A percentile compares a stretch with the other conserved stretches of the same genome.
Conservation (phyloP, 2,113 vertebrate genomes). For the Psephotus haematonotus region DNA sequence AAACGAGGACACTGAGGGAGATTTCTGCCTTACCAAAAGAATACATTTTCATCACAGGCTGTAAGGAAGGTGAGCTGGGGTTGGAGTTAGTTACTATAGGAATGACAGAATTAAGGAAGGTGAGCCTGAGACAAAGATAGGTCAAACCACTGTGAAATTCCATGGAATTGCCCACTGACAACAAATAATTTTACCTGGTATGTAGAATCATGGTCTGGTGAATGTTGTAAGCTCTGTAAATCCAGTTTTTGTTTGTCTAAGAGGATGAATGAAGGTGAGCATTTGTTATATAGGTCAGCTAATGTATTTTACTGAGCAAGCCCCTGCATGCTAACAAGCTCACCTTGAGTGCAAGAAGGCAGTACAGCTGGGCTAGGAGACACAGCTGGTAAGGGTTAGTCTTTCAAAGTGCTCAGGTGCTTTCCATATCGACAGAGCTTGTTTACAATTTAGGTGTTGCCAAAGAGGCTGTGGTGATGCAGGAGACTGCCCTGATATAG, state of each 20-base stretch:
- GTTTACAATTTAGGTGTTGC: neutral
- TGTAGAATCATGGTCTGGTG: neutral
- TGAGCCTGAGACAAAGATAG: neutral
- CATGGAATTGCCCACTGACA: accelerated
- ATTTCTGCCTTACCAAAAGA: neutral
- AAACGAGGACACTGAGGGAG: neutral
- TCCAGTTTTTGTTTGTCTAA: neutral
- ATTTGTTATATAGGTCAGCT: neutral
- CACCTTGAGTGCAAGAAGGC: neutral
- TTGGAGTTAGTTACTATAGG: neutral
- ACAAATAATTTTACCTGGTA: neutral
- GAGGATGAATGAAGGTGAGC: neutral
- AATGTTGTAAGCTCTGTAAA: neutral
- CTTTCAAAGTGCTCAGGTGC: neutral
- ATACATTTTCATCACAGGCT: neutral
- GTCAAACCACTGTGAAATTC: neutral
- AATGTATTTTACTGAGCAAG: neutral
- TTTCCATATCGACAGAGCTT: neutral
- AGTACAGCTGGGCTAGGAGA: neutral
- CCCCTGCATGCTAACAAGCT: neutral
- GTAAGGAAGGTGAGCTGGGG: neutral
- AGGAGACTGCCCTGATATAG: neutral
- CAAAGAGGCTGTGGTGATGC: neutral
- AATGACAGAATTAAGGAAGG: neutral
- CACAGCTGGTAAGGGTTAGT: neutral